Percentiles rank a stretch among this genome's conserved stretches.
Conservation (phyloP, 2,888 invertebrate species). For the Salticus scenicus region DNA sequence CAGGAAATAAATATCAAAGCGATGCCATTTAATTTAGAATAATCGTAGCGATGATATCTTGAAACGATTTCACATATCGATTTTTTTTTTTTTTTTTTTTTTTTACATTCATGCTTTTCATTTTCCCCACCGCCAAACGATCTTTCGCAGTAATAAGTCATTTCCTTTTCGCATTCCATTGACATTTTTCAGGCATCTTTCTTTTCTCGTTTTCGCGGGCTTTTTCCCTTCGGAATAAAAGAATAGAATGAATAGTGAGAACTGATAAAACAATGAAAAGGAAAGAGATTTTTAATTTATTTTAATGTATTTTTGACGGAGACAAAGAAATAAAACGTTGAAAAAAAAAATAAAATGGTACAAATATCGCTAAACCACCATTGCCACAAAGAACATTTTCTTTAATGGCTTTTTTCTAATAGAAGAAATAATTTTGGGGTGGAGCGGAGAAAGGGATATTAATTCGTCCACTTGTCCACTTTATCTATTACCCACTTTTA, state of each 20-base stretch:
- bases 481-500: slow-evolving; percentile 60
- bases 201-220: slow-evolving; percentile 40
- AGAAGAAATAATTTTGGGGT: not conserved
- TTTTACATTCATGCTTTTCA: slow-evolving; percentile 17
- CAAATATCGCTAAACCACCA: slow-evolving; percentile 49
- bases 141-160: slow-evolving; percentile 62
- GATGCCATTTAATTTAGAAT: slow-evolving; percentile 60
- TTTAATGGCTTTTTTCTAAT: slow-evolving; percentile 56
- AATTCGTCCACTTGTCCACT: slow-evolving; percentile 66
- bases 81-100: slow-evolving; percentile 26
- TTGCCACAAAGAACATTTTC: slow-evolving; percentile 36
- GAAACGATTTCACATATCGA: slow-evolving; percentile 58
- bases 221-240: slow-evolving; percentile 8
- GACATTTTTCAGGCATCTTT: slow-evolving; percentile 39
- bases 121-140: slow-evolving; percentile 22
- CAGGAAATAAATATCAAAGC: slow-evolving; percentile 38
- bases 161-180: slow-evolving; percentile 57
- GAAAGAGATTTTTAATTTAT: slow-evolving; percentile 64
- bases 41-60: slow-evolving; percentile 64
- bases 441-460: slow-evolving; percentile 33
- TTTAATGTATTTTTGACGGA: slow-evolving; percentile 58
- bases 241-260: slow-evolving; percentile 28
- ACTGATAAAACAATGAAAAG: slow-evolving; percentile 40
- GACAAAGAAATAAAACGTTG: slow-evolving; percentile 33
- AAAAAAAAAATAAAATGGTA: slow-evolving; percentile 11